A percentile compares a stretch with the other conserved stretches of the same genome.
Conservation (phyloP, 2,888 invertebrate species). For the Nasonia oneida region DNA sequence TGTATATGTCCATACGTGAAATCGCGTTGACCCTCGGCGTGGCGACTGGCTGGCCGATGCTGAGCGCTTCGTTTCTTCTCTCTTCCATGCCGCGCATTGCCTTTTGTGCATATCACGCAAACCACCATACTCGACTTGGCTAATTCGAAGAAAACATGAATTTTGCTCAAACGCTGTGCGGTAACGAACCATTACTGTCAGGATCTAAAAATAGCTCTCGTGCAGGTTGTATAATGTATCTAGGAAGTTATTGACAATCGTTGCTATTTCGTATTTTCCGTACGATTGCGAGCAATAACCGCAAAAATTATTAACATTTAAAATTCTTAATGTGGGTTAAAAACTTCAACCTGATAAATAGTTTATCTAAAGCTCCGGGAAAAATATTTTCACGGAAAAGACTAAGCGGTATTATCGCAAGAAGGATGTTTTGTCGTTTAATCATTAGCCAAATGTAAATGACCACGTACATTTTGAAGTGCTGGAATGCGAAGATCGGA, state of each 20-base stretch:
- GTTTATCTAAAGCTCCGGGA: background rate
- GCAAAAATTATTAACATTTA: too few species aligned
- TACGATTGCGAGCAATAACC: too few species aligned
- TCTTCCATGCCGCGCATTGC: slow-evolving; percentile 17
- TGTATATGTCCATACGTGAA: slow-evolving; percentile 58
- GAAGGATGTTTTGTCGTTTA: slow-evolving; percentile 28
- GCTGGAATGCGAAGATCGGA: too few species aligned
- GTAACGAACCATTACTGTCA: background rate
- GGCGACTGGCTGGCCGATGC: background rate
- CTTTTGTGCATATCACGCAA: background rate
- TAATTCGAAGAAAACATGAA: background rate
- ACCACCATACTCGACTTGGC: background rate
- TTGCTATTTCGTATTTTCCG: too few species aligned
- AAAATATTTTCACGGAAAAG: background rate
- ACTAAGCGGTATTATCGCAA: slow-evolving; percentile 24
- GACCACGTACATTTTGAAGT: too few species aligned
- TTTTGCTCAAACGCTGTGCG: background rate
- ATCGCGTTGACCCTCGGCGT: slow-evolving; percentile 43
- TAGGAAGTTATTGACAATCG: too few species aligned
- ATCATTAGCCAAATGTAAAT: background rate
- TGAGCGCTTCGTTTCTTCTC: slow-evolving; percentile 8
- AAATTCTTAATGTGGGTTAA: too few species aligned
- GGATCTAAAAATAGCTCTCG: background rate
- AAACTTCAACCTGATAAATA: too few species aligned
- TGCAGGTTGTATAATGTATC: background rate